Percentiles rank a stretch among this genome's conserved stretches.
Conservation (phyloP, 2,888 invertebrate species). For the Xestia c-nigrum region DNA sequence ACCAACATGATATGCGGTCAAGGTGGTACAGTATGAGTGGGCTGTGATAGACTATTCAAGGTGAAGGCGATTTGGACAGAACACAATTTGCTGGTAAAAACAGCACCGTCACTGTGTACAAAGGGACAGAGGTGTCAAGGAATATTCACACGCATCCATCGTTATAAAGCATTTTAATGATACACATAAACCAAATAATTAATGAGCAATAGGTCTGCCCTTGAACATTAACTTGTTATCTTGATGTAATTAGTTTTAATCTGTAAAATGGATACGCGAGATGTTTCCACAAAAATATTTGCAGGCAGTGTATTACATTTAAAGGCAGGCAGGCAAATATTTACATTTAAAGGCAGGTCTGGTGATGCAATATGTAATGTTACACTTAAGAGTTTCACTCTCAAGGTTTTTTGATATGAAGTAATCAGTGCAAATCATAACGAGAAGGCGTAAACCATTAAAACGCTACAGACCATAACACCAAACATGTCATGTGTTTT, state of each 20-base stretch:
- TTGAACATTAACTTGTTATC: slow-evolving; percentile 23
- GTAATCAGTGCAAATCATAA: slow-evolving; percentile 42
- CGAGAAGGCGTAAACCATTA: slow-evolving; percentile 17
- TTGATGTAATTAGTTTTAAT: slow-evolving; percentile 14
- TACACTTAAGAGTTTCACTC: slow-evolving; percentile 24
- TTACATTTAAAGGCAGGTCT: slow-evolving; percentile 11
- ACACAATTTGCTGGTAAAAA: slow-evolving; percentile 13
- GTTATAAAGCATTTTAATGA: slow-evolving; percentile 1
- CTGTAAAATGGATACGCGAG: slow-evolving; percentile 4
- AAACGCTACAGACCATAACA: slow-evolving; percentile 25
- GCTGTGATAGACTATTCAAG: slow-evolving; percentile 25
- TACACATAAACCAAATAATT: not conserved
- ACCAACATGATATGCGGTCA: slow-evolving; percentile 43
- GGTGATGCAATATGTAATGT: slow-evolving; percentile 19
- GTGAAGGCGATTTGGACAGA: slow-evolving; percentile 26
- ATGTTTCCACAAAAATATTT: slow-evolving; percentile 6
- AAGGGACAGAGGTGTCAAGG: slow-evolving; percentile 9
- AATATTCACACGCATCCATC: slow-evolving; percentile 13
- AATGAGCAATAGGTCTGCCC: not conserved
- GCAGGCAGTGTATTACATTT: slow-evolving; percentile 5
- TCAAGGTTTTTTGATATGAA: slow-evolving; percentile 50
- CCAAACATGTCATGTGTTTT: slow-evolving; percentile 19
- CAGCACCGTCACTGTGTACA: not conserved
- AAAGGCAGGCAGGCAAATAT: no score
- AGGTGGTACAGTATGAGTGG: slow-evolving; percentile 22